Evolutionary conservation across 1,140 invertebrate genomes (phyloP).

Genomic region (Bathynomus jamesi): DNA sequence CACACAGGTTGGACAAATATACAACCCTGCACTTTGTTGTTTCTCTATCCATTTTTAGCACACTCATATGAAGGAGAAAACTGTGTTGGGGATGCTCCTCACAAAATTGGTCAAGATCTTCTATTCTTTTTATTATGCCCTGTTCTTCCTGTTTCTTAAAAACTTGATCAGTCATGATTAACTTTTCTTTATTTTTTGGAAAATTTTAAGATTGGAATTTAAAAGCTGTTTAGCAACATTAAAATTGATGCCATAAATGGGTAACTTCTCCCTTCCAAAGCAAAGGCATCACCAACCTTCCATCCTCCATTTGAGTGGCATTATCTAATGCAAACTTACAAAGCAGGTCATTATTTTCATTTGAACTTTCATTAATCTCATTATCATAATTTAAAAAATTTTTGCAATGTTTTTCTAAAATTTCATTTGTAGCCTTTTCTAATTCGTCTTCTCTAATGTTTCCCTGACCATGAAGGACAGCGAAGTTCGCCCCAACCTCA

Average conservation of each 20-base stretch:
- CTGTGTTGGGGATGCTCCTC: constrained; percentile 9
- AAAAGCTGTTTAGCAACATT: not conserved
- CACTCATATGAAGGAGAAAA: constrained; percentile 12
- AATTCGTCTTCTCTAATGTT: too few relatives aligned
- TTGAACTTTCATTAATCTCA: too few relatives aligned
- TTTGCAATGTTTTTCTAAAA: too few relatives aligned
- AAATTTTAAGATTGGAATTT: not conserved
- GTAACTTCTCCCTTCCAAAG: not conserved
- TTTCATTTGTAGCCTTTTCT: too few relatives aligned
- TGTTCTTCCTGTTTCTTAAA: not conserved
- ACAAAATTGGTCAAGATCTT: not conserved
- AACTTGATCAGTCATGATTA: not conserved
- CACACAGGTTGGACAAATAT: constrained; percentile 9
- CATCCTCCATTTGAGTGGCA: not conserved
- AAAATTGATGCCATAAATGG: constrained; percentile 3
- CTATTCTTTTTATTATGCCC: constrained; percentile 11
- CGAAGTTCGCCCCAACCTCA: too few relatives aligned
- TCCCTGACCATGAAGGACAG: too few relatives aligned
- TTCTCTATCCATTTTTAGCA: constrained; percentile 2
- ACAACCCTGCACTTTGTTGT: constrained; percentile 14
- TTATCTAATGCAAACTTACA: not conserved
- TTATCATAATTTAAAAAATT: too few relatives aligned
- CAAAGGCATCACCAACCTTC: constrained; percentile 7
- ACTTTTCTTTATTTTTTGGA: not conserved
- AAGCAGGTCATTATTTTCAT: not conserved